These are phyloP conservation scores for Polypedilum pembai DNA, from an alignment of 1,140 invertebrate species.

Conservation along the genomic window DNA sequence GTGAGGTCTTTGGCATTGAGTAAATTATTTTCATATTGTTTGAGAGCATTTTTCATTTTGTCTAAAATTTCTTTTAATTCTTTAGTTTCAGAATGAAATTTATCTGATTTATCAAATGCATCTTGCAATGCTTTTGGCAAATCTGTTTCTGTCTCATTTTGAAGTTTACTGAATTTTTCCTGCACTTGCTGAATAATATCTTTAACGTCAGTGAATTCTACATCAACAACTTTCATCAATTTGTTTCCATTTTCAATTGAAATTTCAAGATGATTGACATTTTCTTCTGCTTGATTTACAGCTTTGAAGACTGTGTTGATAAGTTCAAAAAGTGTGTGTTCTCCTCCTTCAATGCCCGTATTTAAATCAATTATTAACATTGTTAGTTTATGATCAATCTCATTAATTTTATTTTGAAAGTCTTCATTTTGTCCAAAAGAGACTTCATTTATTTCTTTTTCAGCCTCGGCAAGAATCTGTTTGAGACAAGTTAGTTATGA, in stretches of 20 bases:
- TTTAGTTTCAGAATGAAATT: background rate
- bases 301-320: background rate
- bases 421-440: background rate
- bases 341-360: constrained; percentile 2
- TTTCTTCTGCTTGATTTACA: background rate
- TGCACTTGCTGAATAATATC: background rate
- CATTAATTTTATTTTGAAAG: background rate
- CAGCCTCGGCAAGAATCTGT: constrained; percentile 3
- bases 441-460: constrained; percentile 2
- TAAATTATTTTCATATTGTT: constrained; percentile 9
- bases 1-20: constrained; percentile 12
- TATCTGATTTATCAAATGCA: constrained; percentile 21
- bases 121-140: background rate
- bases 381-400: background rate
- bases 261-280: background rate
- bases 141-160: background rate
- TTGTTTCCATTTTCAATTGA: background rate
- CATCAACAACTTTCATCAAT: background rate
- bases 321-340: background rate
- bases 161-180: background rate
- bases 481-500: background rate
- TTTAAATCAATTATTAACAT: background rate
- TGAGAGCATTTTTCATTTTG: background rate
- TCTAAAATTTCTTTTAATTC: background rate
- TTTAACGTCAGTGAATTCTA: background rate